Evolutionary conservation across 37 sponge, comb jelly and placozoan genomes (phyloP), one percentile per base, ranked within the genome.

Genomic region (Cliona cf. orientalis): DNA sequence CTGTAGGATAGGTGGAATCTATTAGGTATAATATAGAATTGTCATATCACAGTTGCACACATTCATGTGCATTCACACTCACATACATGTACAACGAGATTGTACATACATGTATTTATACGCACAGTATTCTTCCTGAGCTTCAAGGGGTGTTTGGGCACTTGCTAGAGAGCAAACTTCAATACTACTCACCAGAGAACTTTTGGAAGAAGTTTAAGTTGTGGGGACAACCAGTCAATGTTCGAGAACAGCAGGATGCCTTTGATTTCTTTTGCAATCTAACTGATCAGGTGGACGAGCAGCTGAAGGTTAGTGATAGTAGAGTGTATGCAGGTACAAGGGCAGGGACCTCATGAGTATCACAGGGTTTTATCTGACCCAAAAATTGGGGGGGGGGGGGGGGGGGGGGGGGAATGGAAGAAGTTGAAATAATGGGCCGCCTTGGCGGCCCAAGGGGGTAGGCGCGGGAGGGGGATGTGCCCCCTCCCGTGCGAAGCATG

Each of bases 151-250:
- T 97, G 29, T 94, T 97, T 80, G 92, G 90, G 3, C 92, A 94
- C 71, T 69, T 97, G 57, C 35, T 87, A 45, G 81, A 84, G 86
- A 86, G 94, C 80, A 89, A 83, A 59, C 84, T 92, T 56, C 92
- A 95, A 79, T 94, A 71, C 82, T 97, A 91, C 79, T 69, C 91
- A 6, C 98, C 98, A 2, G 96, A 97, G 21, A 44, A 66, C 38
- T 90, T 97, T 80, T 97, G 95, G 98, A 83, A 87, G 82, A 90
- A 75, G 49, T 97, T 97, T 58, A 95, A 95, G 72, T 85, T 95
- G 19, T 86, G 88, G 81, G 96, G 96, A 68, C 73, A 90, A 39
- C 88, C 91, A 21, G 74, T 96, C 41, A 96, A 96, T 58, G 86
- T 96, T 19, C 65, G 88, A 49, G 96, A 96, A 44, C 93, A 96